These are phyloP conservation scores for Forbesichthys agassizii DNA, from an alignment of 2,113 vertebrate genomes.

Conservation along the genomic window DNA sequence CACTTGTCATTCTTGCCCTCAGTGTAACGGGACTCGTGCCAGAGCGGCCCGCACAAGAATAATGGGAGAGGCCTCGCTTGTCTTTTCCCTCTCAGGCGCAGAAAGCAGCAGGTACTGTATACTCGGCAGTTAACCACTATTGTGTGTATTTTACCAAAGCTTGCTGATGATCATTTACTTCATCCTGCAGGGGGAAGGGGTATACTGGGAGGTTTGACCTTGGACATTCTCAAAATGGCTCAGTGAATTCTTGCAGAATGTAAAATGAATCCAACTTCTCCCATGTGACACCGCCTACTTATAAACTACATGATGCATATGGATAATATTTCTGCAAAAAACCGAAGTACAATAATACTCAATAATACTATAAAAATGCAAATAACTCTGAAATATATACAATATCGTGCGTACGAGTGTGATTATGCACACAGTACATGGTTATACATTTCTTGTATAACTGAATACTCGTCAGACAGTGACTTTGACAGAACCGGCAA, in stretches of 20 bases:
- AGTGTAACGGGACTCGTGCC: constrained; percentile 5
- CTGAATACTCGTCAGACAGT: constrained; percentile 42
- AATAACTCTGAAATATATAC: too few relatives aligned
- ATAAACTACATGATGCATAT: too few relatives aligned
- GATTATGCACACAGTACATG: too few relatives aligned
- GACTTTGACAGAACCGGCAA: constrained; percentile 60
- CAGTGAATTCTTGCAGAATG: constrained; percentile 59
- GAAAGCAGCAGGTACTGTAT: constrained; percentile 51
- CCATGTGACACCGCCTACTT: background rate
- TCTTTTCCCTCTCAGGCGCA: constrained; percentile 35
- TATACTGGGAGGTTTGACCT: constrained; percentile 86
- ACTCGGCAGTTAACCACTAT: constrained; percentile 56
- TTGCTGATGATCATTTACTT: constrained; percentile 90
- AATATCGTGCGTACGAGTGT: too few relatives aligned
- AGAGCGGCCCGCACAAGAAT: background rate
- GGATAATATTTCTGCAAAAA: too few relatives aligned
- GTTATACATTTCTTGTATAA: too few relatives aligned
- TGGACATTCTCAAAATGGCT: constrained; percentile 74
- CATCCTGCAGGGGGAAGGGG: constrained; percentile 82
- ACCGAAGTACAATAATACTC: too few relatives aligned
- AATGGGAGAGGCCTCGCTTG: constrained; percentile 34
- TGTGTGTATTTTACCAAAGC: constrained; percentile 73
- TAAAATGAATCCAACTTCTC: constrained; percentile 80
- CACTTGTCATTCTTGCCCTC: constrained; percentile 43
- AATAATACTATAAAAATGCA: too few relatives aligned